Percentiles rank a stretch among this genome's conserved stretches.
Evolutionary conservation across 2,888 invertebrate genomes (phyloP).

Genomic region (Sphaeridia pumilis): DNA sequence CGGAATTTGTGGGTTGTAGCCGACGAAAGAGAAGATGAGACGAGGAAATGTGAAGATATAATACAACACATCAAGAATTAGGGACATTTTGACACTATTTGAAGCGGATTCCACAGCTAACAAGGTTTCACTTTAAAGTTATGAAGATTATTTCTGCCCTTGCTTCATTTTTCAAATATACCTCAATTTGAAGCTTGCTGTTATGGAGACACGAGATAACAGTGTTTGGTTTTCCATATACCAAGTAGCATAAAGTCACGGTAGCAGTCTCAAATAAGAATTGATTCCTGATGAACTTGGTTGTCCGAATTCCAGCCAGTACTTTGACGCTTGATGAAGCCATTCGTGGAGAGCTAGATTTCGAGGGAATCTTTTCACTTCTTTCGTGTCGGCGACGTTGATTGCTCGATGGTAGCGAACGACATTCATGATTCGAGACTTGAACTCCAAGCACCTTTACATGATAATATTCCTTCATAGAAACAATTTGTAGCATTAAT

Average conservation of each 20-base stretch:
- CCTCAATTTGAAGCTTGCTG: too few relatives aligned
- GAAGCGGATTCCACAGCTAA: not conserved
- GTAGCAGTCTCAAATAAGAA: constrained; percentile 28
- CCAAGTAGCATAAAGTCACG: constrained; percentile 7
- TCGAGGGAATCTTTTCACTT: constrained; percentile 18
- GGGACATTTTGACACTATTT: too few relatives aligned
- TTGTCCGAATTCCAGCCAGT: constrained; percentile 30
- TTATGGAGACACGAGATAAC: not conserved
- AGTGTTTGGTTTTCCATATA: not conserved
- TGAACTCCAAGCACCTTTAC: constrained; percentile 25
- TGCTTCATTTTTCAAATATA: too few relatives aligned
- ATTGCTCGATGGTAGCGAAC: constrained; percentile 24
- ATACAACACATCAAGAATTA: too few relatives aligned
- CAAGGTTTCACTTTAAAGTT: not conserved
- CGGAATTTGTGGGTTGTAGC: too few relatives aligned
- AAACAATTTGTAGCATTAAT: not conserved
- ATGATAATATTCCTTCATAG: too few relatives aligned
- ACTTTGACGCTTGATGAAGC: constrained; percentile 16
- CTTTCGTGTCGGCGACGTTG: constrained; percentile 19
- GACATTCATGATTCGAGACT: constrained; percentile 19
- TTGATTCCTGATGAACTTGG: constrained; percentile 17
- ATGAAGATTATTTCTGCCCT: too few relatives aligned
- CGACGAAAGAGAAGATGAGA: too few relatives aligned
- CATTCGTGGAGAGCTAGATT: constrained; percentile 27
- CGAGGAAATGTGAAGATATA: too few relatives aligned